Evolutionary conservation across 2,888 invertebrate genomes (phyloP).

Genomic region (Leucania comma): DNA sequence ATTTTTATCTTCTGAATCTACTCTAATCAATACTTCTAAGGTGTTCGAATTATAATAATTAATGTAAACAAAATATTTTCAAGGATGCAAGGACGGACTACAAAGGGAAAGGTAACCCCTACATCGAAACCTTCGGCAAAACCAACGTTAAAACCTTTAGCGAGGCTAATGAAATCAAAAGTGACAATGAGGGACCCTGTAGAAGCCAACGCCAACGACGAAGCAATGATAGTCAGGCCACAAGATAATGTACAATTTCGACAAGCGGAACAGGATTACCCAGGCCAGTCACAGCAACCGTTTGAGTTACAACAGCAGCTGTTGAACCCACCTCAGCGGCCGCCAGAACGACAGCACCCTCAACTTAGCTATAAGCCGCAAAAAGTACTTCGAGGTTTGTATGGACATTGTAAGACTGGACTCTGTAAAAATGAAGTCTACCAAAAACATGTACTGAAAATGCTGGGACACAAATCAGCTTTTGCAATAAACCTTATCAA

Average conservation of each 20-base stretch:
- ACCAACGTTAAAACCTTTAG: not conserved
- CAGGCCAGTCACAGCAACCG: conserved; percentile 11
- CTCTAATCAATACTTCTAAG: not conserved
- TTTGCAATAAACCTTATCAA: conserved; percentile 11
- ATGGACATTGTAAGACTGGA: conserved; percentile 16
- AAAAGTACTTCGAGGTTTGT: conserved; percentile 31
- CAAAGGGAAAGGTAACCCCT: conserved; percentile 14
- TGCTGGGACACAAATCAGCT: conserved; percentile 23
- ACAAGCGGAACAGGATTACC: conserved; percentile 14
- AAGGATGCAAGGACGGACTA: conserved; percentile 36
- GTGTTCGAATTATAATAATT: not conserved
- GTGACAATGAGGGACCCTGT: conserved; percentile 30
- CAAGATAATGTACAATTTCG: conserved; percentile 7
- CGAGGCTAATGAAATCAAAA: not conserved
- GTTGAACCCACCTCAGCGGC: not conserved
- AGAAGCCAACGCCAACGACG: conserved; percentile 1
- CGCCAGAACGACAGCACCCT: not conserved
- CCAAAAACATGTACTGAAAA: conserved; percentile 37
- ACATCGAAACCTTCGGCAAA: conserved; percentile 3
- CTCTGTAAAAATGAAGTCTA: conserved; percentile 42
- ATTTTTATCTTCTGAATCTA: not conserved
- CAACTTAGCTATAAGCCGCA: not conserved
- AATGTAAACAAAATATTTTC: conserved; percentile 17
- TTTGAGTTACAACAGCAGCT: conserved; percentile 3
- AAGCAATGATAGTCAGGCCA: not conserved